phyloP scores from a whole-genome alignment of 2,113 vertebrate species.

The Phrynosoma platyrhinos region DNA sequence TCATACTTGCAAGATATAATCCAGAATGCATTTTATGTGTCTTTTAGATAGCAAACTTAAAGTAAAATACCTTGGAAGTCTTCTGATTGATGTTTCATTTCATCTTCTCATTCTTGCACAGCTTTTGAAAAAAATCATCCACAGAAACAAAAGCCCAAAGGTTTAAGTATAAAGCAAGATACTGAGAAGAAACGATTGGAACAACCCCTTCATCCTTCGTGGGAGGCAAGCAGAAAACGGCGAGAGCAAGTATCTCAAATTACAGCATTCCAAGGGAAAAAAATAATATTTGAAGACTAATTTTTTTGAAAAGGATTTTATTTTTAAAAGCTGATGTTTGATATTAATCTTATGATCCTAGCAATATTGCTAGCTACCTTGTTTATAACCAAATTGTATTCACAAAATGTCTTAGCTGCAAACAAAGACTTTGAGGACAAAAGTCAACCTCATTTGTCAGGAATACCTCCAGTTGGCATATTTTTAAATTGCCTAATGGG shows the following conservation, averaged over 20 bases:
- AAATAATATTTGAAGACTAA: constrained; percentile 91
- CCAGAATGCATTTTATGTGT: not conserved
- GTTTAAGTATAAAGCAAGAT: constrained; percentile 27
- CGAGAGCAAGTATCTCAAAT: constrained; percentile 91
- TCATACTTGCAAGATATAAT: not conserved
- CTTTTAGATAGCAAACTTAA: not conserved
- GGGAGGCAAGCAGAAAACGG: constrained; percentile 94
- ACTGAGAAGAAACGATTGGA: constrained; percentile 64
- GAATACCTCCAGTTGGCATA: not conserved
- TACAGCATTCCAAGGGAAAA: constrained; percentile 93
- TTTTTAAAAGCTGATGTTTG: not conserved
- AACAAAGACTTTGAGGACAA: not conserved
- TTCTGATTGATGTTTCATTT: not conserved
- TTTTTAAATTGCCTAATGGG: not conserved
- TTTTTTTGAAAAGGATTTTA: not conserved
- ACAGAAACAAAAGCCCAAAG: constrained; percentile 62
- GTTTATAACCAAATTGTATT: not conserved
- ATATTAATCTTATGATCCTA: not conserved
- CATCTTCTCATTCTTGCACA: constrained; percentile 51
- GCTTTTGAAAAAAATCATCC: constrained; percentile 68
- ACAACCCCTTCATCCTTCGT: constrained; percentile 92
- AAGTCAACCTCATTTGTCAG: not conserved
- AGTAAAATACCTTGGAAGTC: not conserved
- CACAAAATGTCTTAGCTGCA: not conserved
- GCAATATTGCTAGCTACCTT: not conserved